Evolutionary conservation across 2,888 invertebrate species (phyloP).

Genomic region (Muschampia plurimacula): DNA sequence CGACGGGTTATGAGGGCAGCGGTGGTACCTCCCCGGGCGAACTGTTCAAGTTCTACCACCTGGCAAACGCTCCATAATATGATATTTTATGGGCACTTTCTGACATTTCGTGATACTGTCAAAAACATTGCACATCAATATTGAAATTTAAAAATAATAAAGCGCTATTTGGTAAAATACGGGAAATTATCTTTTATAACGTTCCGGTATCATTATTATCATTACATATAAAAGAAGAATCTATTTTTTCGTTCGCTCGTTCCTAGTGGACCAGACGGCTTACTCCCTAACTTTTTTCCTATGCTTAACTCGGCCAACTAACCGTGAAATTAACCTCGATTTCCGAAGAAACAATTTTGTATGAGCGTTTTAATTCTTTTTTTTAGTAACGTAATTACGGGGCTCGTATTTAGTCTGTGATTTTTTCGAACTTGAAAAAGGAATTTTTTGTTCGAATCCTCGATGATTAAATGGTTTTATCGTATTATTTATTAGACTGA

Average conservation of each 20-base stretch:
- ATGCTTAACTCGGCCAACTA: conserved; percentile 59
- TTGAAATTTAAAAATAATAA: no score
- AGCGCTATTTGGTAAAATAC: no score
- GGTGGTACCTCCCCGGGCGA: no score
- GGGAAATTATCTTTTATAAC: no score
- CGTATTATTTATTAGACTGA: conserved; percentile 34
- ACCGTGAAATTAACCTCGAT: conserved; percentile 71
- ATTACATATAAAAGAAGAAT: neutral
- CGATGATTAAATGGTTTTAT: conserved; percentile 30
- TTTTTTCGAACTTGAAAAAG: conserved; percentile 44
- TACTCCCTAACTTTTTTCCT: conserved; percentile 43
- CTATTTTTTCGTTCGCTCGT: conserved; percentile 1
- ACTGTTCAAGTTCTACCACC: no score
- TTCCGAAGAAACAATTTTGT: conserved; percentile 66
- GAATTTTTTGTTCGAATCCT: conserved; percentile 21
- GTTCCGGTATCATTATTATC: neutral
- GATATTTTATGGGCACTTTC: no score
- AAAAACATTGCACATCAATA: no score
- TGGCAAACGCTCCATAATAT: no score
- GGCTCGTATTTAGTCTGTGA: conserved; percentile 40
- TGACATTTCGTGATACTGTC: no score
- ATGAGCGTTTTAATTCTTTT: conserved; percentile 56
- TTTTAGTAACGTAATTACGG: conserved; percentile 42
- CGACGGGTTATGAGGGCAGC: no score
- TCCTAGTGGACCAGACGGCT: conserved; percentile 6